These are phyloP conservation scores for Hippopotamyrus pictus DNA, from an alignment of 2,797 vertebrate genomes.

Conservation along the genomic window DNA sequence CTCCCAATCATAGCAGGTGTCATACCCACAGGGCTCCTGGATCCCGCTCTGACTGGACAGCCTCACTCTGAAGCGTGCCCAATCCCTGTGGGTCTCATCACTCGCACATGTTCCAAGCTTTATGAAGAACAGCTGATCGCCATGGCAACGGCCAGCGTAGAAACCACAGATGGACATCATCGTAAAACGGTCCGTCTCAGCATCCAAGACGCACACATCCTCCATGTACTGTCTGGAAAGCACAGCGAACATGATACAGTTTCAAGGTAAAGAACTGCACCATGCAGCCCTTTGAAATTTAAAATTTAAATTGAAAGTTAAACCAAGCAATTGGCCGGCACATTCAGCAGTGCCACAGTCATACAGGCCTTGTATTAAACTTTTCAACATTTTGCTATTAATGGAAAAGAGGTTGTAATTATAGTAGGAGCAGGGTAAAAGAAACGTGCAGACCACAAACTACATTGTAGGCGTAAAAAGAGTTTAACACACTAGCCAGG, in stretches of 20 bases:
- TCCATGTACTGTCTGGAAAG: constrained; percentile 59
- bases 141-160: constrained; percentile 68
- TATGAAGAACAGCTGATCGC: constrained; percentile 66
- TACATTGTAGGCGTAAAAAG: neutral
- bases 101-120: constrained; percentile 55
- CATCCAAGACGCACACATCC: constrained; percentile 69
- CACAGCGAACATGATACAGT: neutral
- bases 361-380: neutral
- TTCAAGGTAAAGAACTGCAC: neutral
- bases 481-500: neutral
- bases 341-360: neutral
- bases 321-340: neutral
- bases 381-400: neutral
- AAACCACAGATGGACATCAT: constrained; percentile 71
- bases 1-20: constrained; percentile 87
- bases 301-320: neutral
- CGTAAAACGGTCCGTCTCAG: constrained; percentile 38
- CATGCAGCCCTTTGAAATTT: neutral
- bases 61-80: constrained; percentile 69
- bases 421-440: neutral
- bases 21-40: constrained; percentile 63
- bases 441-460: neutral
- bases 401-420: neutral
- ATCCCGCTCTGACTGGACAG: constrained; percentile 64
- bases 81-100: constrained; percentile 48